Conservation (phyloP, 2,888 invertebrate genomes). For the Eucera pruinosa region DNA sequence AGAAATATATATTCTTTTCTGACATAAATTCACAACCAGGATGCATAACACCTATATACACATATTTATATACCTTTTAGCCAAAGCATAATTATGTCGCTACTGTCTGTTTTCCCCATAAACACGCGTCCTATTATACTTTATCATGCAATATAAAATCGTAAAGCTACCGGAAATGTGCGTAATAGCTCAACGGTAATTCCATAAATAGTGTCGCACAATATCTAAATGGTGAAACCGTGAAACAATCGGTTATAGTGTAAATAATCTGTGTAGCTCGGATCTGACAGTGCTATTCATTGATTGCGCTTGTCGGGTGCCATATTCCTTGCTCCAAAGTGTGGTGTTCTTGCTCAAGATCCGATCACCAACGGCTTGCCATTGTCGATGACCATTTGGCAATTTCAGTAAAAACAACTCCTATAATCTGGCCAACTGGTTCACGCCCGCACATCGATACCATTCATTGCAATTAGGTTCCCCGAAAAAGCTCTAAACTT, state of each 20-base stretch:
- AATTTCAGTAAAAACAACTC: slow-evolving; percentile 45
- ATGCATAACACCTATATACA: not conserved
- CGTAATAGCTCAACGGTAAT: not conserved
- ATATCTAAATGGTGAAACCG: slow-evolving; percentile 24
- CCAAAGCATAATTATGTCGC: not conserved
- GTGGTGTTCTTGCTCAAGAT: slow-evolving; percentile 46
- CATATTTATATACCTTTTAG: not conserved
- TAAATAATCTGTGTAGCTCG: not conserved
- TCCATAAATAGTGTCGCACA: slow-evolving; percentile 24
- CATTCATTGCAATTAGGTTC: slow-evolving; percentile 32
- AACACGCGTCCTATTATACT: too few relatives aligned
- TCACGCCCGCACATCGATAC: slow-evolving; percentile 15
- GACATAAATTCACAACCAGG: not conserved
- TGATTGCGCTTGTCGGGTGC: slow-evolving; percentile 75
- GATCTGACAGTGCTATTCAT: slow-evolving; percentile 76
- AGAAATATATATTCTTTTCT: not conserved
- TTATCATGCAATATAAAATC: not conserved
- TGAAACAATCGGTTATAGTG: slow-evolving; percentile 11
- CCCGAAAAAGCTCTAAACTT: not conserved
- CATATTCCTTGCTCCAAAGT: slow-evolving; percentile 69
- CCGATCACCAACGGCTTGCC: slow-evolving; percentile 45
- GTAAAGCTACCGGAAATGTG: not conserved
- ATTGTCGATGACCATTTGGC: slow-evolving; percentile 51
- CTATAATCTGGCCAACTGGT: slow-evolving; percentile 21
- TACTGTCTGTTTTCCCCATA: slow-evolving; percentile 7